A percentile compares a stretch with the other conserved stretches of the same genome.
These are phyloP conservation scores for Pollachius pollachius DNA, from an alignment of 2,113 vertebrate genomes.

Conservation along the genomic window DNA sequence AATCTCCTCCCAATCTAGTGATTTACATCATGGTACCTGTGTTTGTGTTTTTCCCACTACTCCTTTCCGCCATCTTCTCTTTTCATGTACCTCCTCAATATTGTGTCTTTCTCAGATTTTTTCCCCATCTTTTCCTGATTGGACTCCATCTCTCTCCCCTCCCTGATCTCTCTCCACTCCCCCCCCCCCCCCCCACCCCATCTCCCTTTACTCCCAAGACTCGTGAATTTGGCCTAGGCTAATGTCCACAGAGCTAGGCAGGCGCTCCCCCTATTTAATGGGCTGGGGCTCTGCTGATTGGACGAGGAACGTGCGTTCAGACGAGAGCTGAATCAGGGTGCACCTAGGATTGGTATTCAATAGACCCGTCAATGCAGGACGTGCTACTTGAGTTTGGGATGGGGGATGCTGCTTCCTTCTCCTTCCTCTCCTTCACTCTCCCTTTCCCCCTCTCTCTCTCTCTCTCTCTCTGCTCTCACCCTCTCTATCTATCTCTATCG, in stretches of 20 bases:
- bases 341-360: slow-evolving; percentile 94
- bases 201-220: slow-evolving; percentile 82
- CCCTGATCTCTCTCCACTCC: slow-evolving; percentile 72
- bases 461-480: neutral
- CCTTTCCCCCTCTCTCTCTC: slow-evolving; percentile 26
- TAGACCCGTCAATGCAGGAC: slow-evolving; percentile 90
- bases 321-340: slow-evolving; percentile 85
- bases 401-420: slow-evolving; percentile 25
- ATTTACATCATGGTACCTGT: slow-evolving; percentile 71
- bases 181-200: slow-evolving; percentile 8
- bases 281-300: slow-evolving; percentile 87
- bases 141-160: slow-evolving; percentile 78
- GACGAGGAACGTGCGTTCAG: slow-evolving; percentile 90
- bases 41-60: slow-evolving; percentile 54
- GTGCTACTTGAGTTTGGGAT: slow-evolving; percentile 62
- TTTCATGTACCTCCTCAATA: slow-evolving; percentile 66
- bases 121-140: slow-evolving; percentile 74
- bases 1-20: slow-evolving; percentile 56
- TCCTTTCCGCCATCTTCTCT: slow-evolving; percentile 3
- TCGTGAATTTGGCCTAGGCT: slow-evolving; percentile 99
- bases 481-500: too few species aligned
- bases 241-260: slow-evolving; percentile 89
- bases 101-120: slow-evolving; percentile 7
- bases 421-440: slow-evolving; percentile 17
- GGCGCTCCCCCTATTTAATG: slow-evolving; percentile 84